Evolutionary conservation across 2,888 invertebrate species (phyloP).

Genomic region (Drosophila niveifrons): DNA sequence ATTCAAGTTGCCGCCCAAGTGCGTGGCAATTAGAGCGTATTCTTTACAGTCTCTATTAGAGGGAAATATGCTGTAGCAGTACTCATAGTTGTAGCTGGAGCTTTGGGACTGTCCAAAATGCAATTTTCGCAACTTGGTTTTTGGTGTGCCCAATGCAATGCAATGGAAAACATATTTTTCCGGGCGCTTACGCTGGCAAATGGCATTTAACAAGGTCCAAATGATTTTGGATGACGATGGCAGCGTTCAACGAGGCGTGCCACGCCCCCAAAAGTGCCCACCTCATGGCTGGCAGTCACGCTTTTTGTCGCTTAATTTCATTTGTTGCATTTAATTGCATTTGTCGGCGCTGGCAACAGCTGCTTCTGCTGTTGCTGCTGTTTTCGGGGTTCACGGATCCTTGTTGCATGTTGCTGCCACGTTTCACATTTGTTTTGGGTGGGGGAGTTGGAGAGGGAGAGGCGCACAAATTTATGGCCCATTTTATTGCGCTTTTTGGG

Average conservation of each 20-base stretch:
- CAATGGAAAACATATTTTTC: constrained; percentile 22
- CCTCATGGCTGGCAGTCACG: constrained; percentile 61
- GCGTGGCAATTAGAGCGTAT: constrained; percentile 46
- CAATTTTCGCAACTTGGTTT: constrained; percentile 26
- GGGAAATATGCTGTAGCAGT: not conserved
- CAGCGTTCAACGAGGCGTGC: not conserved
- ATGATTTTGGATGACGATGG: constrained; percentile 24
- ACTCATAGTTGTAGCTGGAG: not conserved
- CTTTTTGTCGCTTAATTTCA: constrained; percentile 70
- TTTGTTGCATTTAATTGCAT: constrained; percentile 78
- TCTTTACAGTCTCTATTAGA: constrained; percentile 10
- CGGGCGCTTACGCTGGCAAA: constrained; percentile 14
- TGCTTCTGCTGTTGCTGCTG: constrained; percentile 1
- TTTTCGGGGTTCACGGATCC: constrained; percentile 7
- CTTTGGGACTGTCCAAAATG: constrained; percentile 1
- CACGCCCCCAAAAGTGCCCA: constrained; percentile 25
- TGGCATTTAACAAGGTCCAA: constrained; percentile 25
- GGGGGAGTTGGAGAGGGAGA: too few species aligned
- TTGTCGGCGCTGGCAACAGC: constrained; percentile 33
- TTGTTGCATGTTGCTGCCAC: constrained; percentile 4
- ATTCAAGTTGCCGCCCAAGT: constrained; percentile 34
- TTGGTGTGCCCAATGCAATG: constrained; percentile 17
- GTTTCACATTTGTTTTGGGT: constrained; percentile 37
- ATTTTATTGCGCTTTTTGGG: constrained; percentile 56
- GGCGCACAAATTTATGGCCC: constrained; percentile 55